Percentiles rank a stretch among this genome's conserved stretches.
These are phyloP conservation scores for Hydroisotoma schaefferi DNA, from an alignment of 2,888 invertebrate species.

Conservation along the genomic window DNA sequence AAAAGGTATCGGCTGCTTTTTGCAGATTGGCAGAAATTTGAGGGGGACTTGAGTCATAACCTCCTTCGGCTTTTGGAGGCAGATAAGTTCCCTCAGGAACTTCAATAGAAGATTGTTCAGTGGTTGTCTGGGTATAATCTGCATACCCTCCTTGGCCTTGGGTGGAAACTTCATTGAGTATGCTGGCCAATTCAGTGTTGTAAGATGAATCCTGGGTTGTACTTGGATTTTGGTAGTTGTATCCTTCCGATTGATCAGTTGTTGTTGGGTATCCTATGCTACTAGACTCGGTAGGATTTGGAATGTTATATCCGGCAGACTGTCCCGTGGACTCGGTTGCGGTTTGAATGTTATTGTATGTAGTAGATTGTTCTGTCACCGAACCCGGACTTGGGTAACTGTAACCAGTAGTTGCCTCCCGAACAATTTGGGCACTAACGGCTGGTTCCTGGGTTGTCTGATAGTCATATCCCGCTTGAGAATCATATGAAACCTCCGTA, in stretches of 20 bases:
- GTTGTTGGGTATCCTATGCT: neutral
- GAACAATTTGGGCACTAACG: neutral
- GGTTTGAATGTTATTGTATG: conserved; percentile 2
- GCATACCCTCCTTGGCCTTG: neutral
- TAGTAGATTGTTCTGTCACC: neutral
- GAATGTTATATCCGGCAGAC: conserved; percentile 17
- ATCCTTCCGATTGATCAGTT: conserved; percentile 5
- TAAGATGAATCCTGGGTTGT: conserved; percentile 8
- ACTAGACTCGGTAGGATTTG: conserved; percentile 16
- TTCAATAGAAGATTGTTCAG: neutral
- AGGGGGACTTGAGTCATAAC: neutral
- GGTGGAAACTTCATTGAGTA: conserved; percentile 3
- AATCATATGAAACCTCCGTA: conserved; percentile 7
- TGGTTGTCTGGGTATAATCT: neutral
- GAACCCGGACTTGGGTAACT: conserved; percentile 11
- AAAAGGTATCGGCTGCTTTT: neutral
- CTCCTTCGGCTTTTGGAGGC: conserved; percentile 15
- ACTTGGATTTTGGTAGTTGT: conserved; percentile 21
- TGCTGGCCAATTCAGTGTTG: conserved; percentile 9
- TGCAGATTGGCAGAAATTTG: conserved; percentile 14
- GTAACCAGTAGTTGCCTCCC: conserved; percentile 10
- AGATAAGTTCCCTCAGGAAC: conserved; percentile 14
- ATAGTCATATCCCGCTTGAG: conserved; percentile 9
- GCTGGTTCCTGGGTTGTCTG: conserved; percentile 7
- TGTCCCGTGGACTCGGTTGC: conserved; percentile 18